These are phyloP conservation scores for Rosalia funebris DNA, from an alignment of 2,888 invertebrate genomes.

Conservation along the genomic window DNA sequence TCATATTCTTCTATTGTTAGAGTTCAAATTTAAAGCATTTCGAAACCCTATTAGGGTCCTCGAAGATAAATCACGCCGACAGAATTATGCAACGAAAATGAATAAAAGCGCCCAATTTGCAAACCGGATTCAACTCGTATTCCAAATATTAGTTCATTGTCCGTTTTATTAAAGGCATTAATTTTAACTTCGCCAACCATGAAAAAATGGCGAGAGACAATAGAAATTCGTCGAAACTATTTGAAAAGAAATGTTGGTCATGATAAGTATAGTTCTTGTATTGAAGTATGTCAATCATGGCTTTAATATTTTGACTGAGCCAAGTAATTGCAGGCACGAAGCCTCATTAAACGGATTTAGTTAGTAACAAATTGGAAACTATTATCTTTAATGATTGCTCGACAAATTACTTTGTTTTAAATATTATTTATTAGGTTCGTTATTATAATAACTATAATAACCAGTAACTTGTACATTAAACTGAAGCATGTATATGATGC, in stretches of 20 bases:
- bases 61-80: constrained; percentile 17
- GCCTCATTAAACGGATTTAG: background rate
- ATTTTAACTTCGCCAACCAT: constrained; percentile 10
- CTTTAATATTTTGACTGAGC: constrained; percentile 3
- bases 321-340: constrained; percentile 1
- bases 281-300: constrained; percentile 11
- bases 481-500: background rate
- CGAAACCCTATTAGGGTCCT: constrained; percentile 17
- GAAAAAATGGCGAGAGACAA: constrained; percentile 8
- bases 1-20: constrained; percentile 12
- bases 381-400: background rate
- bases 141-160: constrained; percentile 13
- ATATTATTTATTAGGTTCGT: no score
- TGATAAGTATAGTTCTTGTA: constrained; percentile 1
- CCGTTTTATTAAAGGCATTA: constrained; percentile 5
- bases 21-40: constrained; percentile 6
- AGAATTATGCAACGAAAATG: constrained; percentile 9
- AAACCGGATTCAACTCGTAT: constrained; percentile 2
- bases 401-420: background rate
- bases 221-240: constrained; percentile 1
- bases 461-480: background rate
- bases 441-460: background rate
- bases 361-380: background rate
- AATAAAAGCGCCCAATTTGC: constrained; percentile 14
- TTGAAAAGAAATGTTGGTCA: constrained; percentile 9